Base-by-base conservation (phyloP, 1,140 invertebrate genomes). In the Lasaia peninsularis region DNA sequence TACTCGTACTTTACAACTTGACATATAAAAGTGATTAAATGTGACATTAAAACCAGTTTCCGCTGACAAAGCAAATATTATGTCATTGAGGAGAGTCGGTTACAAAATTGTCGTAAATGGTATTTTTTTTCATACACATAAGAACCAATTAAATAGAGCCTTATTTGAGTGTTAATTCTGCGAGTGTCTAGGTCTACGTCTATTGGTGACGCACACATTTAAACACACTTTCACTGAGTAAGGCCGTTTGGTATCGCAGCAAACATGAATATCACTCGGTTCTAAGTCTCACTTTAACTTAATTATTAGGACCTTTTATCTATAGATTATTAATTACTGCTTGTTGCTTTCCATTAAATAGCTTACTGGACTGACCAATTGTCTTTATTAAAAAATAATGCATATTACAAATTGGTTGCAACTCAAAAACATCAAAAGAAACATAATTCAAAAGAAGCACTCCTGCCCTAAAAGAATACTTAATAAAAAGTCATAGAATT, bases 61-160 rank as follows among this genome's bases (percentile, higher is more conserved):
- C 40, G 40, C 18, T 44, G 40, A 44, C 40, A 44, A 44, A 44
- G 40, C 40, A 44, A 20, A 44, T 44, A 44, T 44, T 44, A 44
- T 20, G 40, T 44, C 40, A 44, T 20, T 20, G 40, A 16, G 16
- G 9, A 44, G 40, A 11, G 9, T 40, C 37, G 14, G 16, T 44
- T 44, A 44, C 40, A 44, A 44, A 44, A 44, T 44, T 20, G 40
- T 44, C 40, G 18, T 44, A 44, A 44, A 44, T 44, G 14, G 18
- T 9, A 18, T 44, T 44, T 44, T 44, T 40, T 44, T 44, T 16
- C 35, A 18, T 44, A 3, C 16, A 44, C 40, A 44, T 28, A 28
- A 28, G 11, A 44, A 20, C 40, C 40, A 48, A 48, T n/a, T 48
- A n/a, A 4, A 21, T 21, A 20, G 40, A 48, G 20, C 40, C 11